These are phyloP conservation scores for Drosophila robusta DNA, from an alignment of 2,888 invertebrate species.

Conservation along the genomic window DNA sequence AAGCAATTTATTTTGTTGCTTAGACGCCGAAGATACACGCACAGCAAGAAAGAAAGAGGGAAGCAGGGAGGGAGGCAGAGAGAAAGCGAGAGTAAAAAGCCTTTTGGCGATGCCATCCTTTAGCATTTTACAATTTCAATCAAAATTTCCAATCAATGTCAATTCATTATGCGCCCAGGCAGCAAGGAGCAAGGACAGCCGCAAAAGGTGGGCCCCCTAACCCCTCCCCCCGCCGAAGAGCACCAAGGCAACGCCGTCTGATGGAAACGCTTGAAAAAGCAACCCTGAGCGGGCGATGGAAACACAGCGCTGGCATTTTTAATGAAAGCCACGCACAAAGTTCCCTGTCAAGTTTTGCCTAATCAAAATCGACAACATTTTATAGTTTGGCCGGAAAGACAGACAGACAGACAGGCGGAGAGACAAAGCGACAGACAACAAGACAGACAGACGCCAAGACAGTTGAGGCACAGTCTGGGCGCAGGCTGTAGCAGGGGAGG, in stretches of 20 bases:
- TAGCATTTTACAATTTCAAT: constrained; percentile 78
- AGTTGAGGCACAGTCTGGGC: neutral
- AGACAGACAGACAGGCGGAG: constrained; percentile 12
- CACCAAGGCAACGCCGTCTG: constrained; percentile 53
- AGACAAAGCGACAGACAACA: neutral
- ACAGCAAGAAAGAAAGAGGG: neutral
- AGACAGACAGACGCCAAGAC: neutral
- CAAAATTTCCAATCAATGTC: constrained; percentile 85
- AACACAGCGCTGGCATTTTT: constrained; percentile 71
- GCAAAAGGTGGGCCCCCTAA: constrained; percentile 44
- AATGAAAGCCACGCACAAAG: constrained; percentile 78
- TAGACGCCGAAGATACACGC: constrained; percentile 5
- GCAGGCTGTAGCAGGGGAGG: neutral
- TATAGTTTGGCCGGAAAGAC: constrained; percentile 69
- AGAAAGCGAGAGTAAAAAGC: constrained; percentile 13
- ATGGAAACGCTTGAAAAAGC: constrained; percentile 48
- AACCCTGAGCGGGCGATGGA: constrained; percentile 51
- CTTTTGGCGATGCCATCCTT: constrained; percentile 51
- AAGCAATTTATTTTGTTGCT: constrained; percentile 77
- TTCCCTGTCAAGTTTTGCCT: constrained; percentile 77
- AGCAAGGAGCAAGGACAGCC: constrained; percentile 32
- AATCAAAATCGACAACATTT: constrained; percentile 83
- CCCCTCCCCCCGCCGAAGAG: constrained; percentile 32
- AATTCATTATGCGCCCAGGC: constrained; percentile 79
- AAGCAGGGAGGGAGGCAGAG: neutral